Evolutionary conservation across 1,140 invertebrate species (phyloP).

Genomic region (Scaptomyza hsui): DNA sequence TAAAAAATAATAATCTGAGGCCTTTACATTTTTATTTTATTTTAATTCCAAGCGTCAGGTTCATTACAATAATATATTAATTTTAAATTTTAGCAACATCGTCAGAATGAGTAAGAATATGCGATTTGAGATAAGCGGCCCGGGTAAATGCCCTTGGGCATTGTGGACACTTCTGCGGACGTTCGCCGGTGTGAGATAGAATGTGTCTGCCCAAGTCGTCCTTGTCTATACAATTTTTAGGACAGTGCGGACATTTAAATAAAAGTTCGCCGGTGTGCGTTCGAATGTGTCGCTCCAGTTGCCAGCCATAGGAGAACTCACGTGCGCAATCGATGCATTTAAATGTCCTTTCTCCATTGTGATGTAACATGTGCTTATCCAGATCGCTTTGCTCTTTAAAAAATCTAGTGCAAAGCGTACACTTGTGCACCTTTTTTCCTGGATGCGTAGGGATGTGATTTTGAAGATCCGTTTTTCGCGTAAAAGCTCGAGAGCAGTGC

Average conservation of each 20-base stretch:
- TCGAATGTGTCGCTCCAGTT: slow-evolving; percentile 20
- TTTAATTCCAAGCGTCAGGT: too few species aligned
- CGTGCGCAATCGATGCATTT: slow-evolving; percentile 16
- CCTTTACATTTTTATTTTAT: neutral
- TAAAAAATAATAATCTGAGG: too few species aligned
- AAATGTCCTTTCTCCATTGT: slow-evolving; percentile 17
- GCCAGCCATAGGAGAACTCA: slow-evolving; percentile 19
- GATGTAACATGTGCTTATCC: slow-evolving; percentile 27
- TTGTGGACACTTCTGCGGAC: slow-evolving; percentile 27
- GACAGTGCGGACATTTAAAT: slow-evolving; percentile 34
- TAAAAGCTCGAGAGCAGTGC: slow-evolving; percentile 19
- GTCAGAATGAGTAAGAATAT: slow-evolving; percentile 17
- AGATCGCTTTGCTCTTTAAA: slow-evolving; percentile 21
- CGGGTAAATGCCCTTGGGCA: slow-evolving; percentile 29
- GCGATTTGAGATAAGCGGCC: slow-evolving; percentile 21
- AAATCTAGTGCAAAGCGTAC: slow-evolving; percentile 21
- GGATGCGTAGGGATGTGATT: slow-evolving; percentile 35
- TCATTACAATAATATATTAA: too few species aligned
- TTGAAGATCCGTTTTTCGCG: slow-evolving; percentile 23
- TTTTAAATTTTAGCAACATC: neutral
- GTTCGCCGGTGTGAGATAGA: slow-evolving; percentile 23
- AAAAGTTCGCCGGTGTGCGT: slow-evolving; percentile 15
- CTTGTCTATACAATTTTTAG: slow-evolving; percentile 22
- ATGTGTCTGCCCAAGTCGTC: slow-evolving; percentile 28
- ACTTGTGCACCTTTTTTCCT: slow-evolving; percentile 28